Base-by-base conservation (phyloP, 2,888 invertebrate species). In the Heliothis peltigera region DNA sequence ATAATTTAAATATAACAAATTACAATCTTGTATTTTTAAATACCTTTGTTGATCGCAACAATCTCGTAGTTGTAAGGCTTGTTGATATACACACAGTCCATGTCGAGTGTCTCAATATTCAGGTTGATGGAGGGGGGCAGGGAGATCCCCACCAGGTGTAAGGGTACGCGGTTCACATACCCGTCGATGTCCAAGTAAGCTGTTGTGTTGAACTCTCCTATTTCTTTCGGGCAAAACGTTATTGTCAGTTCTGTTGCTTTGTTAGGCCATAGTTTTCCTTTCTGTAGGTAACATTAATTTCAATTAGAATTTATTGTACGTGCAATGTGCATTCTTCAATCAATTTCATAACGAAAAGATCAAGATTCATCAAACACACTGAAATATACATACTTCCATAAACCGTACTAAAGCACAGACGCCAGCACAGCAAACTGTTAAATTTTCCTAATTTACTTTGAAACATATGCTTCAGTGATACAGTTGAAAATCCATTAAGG, bases 181-280 rank as follows among this genome's bases (percentile, higher is more conserved):
- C 96, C 97, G 59, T 95, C 95, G 3, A 96, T 91, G 76, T 97
- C 96, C 68, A 96, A 90, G 88, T 95, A 96, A 0, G 95, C 95
- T 0, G 80, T 87, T n/a, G 92, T 87, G 44, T 90, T 86, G 75
- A 95, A 95, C 46, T 92, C 91, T 12, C 95, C 95, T 53, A 95
- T 93, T 79, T 89, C 88, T 79, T 92, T 88, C 0, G 97, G 96
- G 35, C 88, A 80, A 88, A 96, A 97, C 58, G 94, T 92, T 64
- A 96, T 86, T 0, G 90, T 94, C 61, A 96, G 84, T 60, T 95
- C 95, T 19, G 93, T 90, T 4, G 88, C 79, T 81, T 95, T 95
- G 57, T 95, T 94, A 0, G 96, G 96, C 95, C 96, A 96, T 28
- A 96, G 85, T 79, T 95, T 94, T 21, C 96, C 96, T 68, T 88